Conservation (phyloP, 2,888 invertebrate species). For the Xestia ashworthii region DNA sequence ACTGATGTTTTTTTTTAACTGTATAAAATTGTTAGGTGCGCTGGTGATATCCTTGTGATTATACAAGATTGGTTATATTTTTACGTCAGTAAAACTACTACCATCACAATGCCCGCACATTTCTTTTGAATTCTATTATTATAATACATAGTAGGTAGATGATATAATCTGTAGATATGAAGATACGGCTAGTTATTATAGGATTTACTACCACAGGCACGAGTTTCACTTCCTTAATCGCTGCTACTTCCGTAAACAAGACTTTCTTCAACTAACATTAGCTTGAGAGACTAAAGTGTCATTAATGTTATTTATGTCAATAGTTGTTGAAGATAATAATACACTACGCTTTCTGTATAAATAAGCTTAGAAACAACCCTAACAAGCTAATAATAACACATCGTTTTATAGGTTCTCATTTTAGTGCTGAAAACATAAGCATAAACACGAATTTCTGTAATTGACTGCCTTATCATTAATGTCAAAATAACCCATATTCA, state of each 20-base stretch:
- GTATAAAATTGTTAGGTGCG: background rate
- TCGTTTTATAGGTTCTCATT: slow-evolving; percentile 2
- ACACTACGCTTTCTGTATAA: background rate
- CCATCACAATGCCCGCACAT: background rate
- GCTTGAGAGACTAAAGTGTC: slow-evolving; percentile 24
- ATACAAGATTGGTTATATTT: background rate
- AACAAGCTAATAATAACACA: background rate
- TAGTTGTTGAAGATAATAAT: slow-evolving; percentile 3
- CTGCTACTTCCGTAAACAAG: slow-evolving; percentile 70
- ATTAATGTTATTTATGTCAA: slow-evolving; percentile 30
- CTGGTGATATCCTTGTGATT: background rate
- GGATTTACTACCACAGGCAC: slow-evolving; percentile 43
- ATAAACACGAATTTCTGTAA: slow-evolving; percentile 19
- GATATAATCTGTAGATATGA: slow-evolving; percentile 17
- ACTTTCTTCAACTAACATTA: slow-evolving; percentile 54
- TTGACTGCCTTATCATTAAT: slow-evolving; percentile 30
- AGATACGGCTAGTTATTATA: slow-evolving; percentile 32
- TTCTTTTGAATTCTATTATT: slow-evolving; percentile 8
- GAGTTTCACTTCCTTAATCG: slow-evolving; percentile 70
- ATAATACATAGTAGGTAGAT: background rate
- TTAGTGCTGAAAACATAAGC: background rate
- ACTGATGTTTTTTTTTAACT: slow-evolving; percentile 7
- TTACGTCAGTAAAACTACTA: background rate
- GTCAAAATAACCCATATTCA: slow-evolving; percentile 17
- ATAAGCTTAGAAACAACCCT: background rate